A percentile compares a stretch with the other conserved stretches of the same genome.
Evolutionary conservation across 2,113 vertebrate species (phyloP).

Genomic region (Aspidoscelis tigris): DNA sequence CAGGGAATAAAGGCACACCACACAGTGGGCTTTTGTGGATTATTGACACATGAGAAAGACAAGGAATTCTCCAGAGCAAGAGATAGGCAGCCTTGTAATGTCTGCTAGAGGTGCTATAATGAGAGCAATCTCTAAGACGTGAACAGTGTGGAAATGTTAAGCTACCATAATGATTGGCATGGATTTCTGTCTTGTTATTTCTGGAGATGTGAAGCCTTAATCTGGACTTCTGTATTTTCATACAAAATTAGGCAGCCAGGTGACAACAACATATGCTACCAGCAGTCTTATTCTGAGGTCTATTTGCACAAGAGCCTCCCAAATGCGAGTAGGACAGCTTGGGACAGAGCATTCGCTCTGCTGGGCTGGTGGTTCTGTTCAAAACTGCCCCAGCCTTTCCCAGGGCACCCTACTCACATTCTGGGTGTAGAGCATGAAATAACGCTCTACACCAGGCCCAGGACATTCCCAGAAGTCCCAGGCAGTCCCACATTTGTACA

Average conservation of each 20-base stretch:
- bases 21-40: slow-evolving; percentile 16
- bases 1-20: slow-evolving; percentile 10
- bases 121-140: neutral
- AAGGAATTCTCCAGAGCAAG: slow-evolving; percentile 9
- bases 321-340: no score
- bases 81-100: neutral
- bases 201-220: neutral
- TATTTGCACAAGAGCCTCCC: no score
- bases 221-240: neutral
- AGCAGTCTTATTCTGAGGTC: neutral
- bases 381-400: no score
- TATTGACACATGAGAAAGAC: slow-evolving; percentile 29
- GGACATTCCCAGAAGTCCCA: no score
- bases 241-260: neutral
- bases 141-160: slow-evolving; percentile 25
- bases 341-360: no score
- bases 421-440: no score
- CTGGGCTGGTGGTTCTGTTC: no score
- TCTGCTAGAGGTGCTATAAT: neutral
- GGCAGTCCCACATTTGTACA: no score
- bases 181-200: neutral
- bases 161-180: neutral
- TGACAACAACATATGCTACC: neutral
- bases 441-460: no score
- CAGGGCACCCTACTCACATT: no score